Percentiles rank a stretch among this genome's conserved stretches.
These are phyloP conservation scores for Raja brachyura DNA, from an alignment of 2,113 vertebrate genomes.

Conservation along the genomic window DNA sequence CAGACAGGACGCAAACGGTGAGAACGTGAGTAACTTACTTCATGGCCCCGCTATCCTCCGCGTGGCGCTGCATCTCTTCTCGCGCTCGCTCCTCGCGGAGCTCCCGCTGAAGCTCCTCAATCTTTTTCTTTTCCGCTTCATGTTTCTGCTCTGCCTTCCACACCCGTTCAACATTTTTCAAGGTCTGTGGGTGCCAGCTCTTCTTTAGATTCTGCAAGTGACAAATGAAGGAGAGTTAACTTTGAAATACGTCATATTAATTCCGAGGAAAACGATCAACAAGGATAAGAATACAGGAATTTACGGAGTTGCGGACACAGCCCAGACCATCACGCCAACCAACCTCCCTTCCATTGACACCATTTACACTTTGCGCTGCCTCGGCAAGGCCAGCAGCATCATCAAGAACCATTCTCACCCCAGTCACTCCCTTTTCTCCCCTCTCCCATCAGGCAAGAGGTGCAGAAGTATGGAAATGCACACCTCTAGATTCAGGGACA, in stretches of 20 bases:
- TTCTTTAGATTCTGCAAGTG: conserved; percentile 83
- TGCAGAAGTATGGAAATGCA: no score
- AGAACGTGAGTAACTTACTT: conserved; percentile 56
- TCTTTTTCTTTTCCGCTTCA: conserved; percentile 86
- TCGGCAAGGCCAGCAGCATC: no score
- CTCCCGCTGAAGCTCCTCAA: conserved; percentile 92
- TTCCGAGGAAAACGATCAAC: not conserved
- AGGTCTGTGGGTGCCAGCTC: conserved; percentile 96
- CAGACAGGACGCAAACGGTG: not conserved
- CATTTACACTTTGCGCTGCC: no score
- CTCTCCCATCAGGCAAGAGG: no score
- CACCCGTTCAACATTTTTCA: conserved; percentile 94
- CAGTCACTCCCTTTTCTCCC: no score
- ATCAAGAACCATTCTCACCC: no score
- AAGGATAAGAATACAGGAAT: not conserved
- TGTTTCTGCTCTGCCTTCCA: conserved; percentile 97
- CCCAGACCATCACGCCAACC: no score
- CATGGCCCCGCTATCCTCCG: conserved; percentile 76
- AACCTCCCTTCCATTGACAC: no score
- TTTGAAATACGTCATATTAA: not conserved
- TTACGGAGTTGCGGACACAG: no score
- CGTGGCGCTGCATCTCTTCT: conserved; percentile 86
- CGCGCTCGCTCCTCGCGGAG: conserved; percentile 81
- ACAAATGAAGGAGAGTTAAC: not conserved
- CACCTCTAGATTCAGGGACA: no score